Evolutionary conservation across 2,113 vertebrate genomes (phyloP).

Genomic region (Burhinus bistriatus): DNA sequence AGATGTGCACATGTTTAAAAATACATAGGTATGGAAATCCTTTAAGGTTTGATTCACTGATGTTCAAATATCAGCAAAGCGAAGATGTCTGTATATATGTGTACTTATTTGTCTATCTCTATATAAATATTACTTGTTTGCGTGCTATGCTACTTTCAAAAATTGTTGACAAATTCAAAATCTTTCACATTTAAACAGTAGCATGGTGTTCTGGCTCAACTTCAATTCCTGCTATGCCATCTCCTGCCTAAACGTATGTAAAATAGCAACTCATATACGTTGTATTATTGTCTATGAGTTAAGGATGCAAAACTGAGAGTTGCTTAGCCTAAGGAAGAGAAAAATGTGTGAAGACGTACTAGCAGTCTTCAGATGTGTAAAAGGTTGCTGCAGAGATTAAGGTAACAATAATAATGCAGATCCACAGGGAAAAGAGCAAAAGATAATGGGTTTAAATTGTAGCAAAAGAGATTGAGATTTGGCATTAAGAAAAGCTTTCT

Average conservation of each 20-base stretch:
- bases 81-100: background rate
- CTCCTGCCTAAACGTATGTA: background rate
- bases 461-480: background rate
- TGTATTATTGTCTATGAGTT: background rate
- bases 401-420: background rate
- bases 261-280: fast-evolving
- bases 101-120: background rate
- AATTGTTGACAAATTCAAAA: background rate
- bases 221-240: background rate
- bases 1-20: background rate
- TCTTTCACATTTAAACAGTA: background rate
- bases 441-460: background rate
- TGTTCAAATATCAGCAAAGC: background rate
- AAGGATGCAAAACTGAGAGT: background rate
- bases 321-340: background rate
- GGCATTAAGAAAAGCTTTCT: background rate
- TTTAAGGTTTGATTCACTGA: background rate
- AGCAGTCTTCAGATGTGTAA: background rate
- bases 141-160: background rate
- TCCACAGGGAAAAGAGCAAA: background rate
- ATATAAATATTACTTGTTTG: background rate
- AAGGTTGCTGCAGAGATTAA: background rate
- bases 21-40: background rate
- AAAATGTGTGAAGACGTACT: background rate
- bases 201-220: background rate